These are phyloP conservation scores for Leptobrachium leishanense DNA, from an alignment of 2,113 vertebrate genomes.

Conservation along the genomic window DNA sequence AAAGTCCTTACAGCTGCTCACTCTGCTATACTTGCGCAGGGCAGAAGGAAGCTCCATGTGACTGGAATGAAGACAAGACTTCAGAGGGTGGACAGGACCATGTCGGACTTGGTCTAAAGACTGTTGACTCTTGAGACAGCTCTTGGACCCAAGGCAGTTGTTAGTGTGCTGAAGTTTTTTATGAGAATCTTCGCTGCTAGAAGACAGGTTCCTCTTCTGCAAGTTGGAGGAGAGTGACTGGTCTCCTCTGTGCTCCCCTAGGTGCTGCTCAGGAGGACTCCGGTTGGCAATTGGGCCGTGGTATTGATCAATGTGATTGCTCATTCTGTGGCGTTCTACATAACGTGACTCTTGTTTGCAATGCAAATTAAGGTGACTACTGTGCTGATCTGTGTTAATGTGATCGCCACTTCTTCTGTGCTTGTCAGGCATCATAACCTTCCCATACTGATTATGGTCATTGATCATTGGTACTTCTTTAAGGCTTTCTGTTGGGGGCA, in stretches of 20 bases:
- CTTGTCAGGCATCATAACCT: slow-evolving; percentile 25
- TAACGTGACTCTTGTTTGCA: slow-evolving; percentile 51
- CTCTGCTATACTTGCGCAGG: slow-evolving; percentile 69
- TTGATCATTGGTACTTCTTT: slow-evolving; percentile 52
- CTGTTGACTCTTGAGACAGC: slow-evolving; percentile 38
- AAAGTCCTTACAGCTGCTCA: slow-evolving; percentile 68
- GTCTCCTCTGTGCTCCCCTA: slow-evolving; percentile 56
- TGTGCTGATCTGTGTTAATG: slow-evolving; percentile 58
- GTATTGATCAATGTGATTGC: slow-evolving; percentile 35
- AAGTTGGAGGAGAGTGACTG: slow-evolving; percentile 46
- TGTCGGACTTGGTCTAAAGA: slow-evolving; percentile 52
- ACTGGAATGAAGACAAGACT: slow-evolving; percentile 56
- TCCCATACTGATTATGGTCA: slow-evolving; percentile 48
- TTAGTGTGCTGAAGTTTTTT: slow-evolving; percentile 48
- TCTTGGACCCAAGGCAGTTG: slow-evolving; percentile 48
- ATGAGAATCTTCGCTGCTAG: slow-evolving; percentile 64
- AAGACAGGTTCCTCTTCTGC: slow-evolving; percentile 61
- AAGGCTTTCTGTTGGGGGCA: slow-evolving; percentile 52
- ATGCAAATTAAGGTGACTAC: slow-evolving; percentile 53
- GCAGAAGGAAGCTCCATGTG: slow-evolving; percentile 65
- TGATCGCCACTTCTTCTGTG: slow-evolving; percentile 54
- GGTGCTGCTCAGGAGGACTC: slow-evolving; percentile 56
- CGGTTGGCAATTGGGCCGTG: slow-evolving; percentile 27
- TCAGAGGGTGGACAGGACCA: slow-evolving; percentile 49
- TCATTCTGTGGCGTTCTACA: slow-evolving; percentile 51